Evolutionary conservation across 1,140 invertebrate species (phyloP), one percentile per base, ranked within the genome.

Genomic region (Halictus rubicundus): DNA sequence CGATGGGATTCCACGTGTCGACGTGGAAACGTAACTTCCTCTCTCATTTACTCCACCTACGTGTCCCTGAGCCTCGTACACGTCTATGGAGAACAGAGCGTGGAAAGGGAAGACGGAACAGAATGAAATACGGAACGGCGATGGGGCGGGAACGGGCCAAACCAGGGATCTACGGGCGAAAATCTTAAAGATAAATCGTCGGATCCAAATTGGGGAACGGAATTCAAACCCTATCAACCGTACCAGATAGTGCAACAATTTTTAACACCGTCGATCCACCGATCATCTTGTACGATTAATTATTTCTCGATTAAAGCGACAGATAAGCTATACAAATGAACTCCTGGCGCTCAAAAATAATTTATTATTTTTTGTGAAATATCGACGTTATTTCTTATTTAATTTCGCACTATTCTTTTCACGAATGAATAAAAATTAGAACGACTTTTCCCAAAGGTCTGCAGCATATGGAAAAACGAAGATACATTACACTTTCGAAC

Each of bases 1-100:
- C 77, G 68, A 86, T 86, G 80, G 80, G 25, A 86, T 82, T 85
- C 78, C 73, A 84, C 72, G 82, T 73, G 82, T 84, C 78, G 63
- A 69, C 78, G 78, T 54, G 64, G 64, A 54, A 39, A 71, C 54
- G 46, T 72, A 42, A 25, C 49, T 61, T 61, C 59, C 64, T 57
- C 63, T 83, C 68, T 64, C 77, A 57, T 83, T 78, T 70, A 64
- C 57, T 68, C 52, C 21, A 66, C 70, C 72, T 64, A 83, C 64
- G 71, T 78, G 60, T 32, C 46, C 64, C 76, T 46, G 46, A 52
- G 42, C 57, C 25, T 32, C 25, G 57, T 32, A 70, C 75, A 71
- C 59, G 76, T 78, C 68, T 78, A 65, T 65, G 69, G 76, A 64
- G 76, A 72, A 72, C n/a, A 65, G 76, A 21, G 5, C 21, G 76